Base-by-base conservation (phyloP, 2,797 vertebrate species). In the Enteromius treurensis region DNA sequence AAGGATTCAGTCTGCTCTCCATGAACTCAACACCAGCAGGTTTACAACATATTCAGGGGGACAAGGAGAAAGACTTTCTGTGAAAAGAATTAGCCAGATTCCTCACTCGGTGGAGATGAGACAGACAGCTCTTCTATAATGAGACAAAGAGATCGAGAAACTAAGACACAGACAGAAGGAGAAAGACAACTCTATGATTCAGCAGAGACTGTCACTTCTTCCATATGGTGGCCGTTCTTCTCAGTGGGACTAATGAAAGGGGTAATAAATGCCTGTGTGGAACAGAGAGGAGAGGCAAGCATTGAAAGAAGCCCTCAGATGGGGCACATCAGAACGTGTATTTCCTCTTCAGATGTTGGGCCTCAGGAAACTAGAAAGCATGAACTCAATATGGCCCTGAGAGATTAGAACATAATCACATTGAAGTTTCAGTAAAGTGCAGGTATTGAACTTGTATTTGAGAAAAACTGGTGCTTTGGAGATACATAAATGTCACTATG, bases 151-250 rank as follows among this genome's bases (percentile, higher is more conserved):
- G 40, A 75, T 65, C 65, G 34, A 34, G 23, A 14, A 58, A 34
- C 29, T 55, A 23, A 58, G 55, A 90, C 88, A 88, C 86, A 84
- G 74, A 23, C 4, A 74, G 32, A 40, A 49, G 70, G 82, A 88
- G 88, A 85, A 85, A 89, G 91, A 91, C 90, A 91, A 92, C 90
- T 91, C 91, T 91, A 93, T 93, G 93, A 94, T 92, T 94, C 92
- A 94, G 92, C 91, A 93, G 90, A 87, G 86, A 65, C 75, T 53
- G 92, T 95, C 90, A 89, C 77, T 93, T 92, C 86, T 90, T 91
- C 88, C 92, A 93, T 92, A 94, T 94, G 93, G 92, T 90, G 89
- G 85, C 89, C 89, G 53, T 90, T 87, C 91, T 92, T 90, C 91
- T 91, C 92, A 92, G 58, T 32, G 68, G 92, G 90, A 88, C 88